phyloP scores from a whole-genome alignment of 2,888 invertebrate species.

The Allygus modestus region DNA sequence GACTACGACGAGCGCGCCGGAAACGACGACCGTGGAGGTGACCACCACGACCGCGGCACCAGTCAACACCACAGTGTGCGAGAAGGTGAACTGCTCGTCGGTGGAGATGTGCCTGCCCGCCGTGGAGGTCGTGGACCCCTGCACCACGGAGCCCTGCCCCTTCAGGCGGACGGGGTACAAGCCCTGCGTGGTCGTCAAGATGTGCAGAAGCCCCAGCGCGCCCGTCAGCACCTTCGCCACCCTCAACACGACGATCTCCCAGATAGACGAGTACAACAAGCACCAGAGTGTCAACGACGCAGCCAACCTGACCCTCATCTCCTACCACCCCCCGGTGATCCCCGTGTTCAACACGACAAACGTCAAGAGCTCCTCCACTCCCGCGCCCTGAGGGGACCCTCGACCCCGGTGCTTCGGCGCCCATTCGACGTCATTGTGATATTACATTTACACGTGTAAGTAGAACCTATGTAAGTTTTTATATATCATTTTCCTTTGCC shows the following conservation, averaged over 20 bases:
- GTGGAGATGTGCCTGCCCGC: slow-evolving; percentile 43
- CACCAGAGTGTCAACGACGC: slow-evolving; percentile 19
- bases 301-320: slow-evolving; percentile 45
- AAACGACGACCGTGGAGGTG: neutral
- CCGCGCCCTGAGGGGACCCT: neutral
- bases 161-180: slow-evolving; percentile 51
- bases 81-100: slow-evolving; percentile 32
- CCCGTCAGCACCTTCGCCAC: slow-evolving; percentile 50
- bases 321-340: slow-evolving; percentile 38
- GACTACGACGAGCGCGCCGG: neutral
- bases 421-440: neutral
- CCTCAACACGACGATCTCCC: slow-evolving; percentile 50
- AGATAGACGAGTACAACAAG: slow-evolving; percentile 34
- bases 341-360: slow-evolving; percentile 18
- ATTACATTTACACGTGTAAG: neutral
- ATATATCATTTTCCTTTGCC: no score
- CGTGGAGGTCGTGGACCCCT: slow-evolving; percentile 37
- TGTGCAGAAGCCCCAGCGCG: slow-evolving; percentile 22
- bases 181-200: slow-evolving; percentile 41
- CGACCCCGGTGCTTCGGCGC: no score
- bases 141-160: slow-evolving; percentile 13
- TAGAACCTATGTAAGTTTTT: no score
- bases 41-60: neutral
- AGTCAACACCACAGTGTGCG: slow-evolving; percentile 38
- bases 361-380: neutral